Evolutionary conservation across 2,888 invertebrate species (phyloP).

Genomic region (Hylaea fasciaria): DNA sequence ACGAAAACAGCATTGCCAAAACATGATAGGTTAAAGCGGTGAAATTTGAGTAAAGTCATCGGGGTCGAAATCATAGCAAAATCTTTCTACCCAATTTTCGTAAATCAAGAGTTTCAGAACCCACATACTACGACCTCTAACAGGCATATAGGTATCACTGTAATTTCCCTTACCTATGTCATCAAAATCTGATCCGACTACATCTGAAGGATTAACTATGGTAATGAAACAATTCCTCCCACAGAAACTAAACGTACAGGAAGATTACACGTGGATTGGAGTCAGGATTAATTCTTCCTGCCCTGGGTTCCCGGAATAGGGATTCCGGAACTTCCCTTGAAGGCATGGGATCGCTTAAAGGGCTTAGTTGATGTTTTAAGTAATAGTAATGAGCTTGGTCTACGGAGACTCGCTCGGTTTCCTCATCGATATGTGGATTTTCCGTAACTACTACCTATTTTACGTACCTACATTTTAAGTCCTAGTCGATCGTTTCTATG

Average conservation of each 20-base stretch:
- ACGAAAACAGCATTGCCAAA: background rate
- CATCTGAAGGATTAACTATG: slow-evolving; percentile 29
- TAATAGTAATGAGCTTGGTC: no score
- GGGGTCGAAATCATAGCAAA: no score
- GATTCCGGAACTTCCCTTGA: slow-evolving; percentile 27
- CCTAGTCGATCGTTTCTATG: no score
- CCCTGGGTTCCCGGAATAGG: slow-evolving; percentile 46
- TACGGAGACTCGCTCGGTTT: background rate
- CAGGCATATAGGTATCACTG: slow-evolving; percentile 1
- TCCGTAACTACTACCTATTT: no score
- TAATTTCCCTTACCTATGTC: slow-evolving; percentile 17
- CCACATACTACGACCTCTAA: slow-evolving; percentile 7
- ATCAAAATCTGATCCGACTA: slow-evolving; percentile 28
- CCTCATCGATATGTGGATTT: no score
- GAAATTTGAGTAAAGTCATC: no score
- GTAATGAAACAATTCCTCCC: slow-evolving; percentile 33
- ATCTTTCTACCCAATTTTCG: background rate
- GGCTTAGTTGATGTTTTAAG: slow-evolving; percentile 8
- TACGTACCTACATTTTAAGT: no score
- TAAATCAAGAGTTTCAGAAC: slow-evolving; percentile 16
- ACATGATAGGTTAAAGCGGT: no score
- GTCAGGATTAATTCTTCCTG: slow-evolving; percentile 52
- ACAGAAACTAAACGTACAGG: slow-evolving; percentile 33
- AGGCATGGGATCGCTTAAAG: slow-evolving; percentile 6
- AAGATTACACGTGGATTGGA: slow-evolving; percentile 42